Base-by-base conservation (phyloP, 53 echinoderm and acorn worm genomes). In the Crossaster papposus region DNA sequence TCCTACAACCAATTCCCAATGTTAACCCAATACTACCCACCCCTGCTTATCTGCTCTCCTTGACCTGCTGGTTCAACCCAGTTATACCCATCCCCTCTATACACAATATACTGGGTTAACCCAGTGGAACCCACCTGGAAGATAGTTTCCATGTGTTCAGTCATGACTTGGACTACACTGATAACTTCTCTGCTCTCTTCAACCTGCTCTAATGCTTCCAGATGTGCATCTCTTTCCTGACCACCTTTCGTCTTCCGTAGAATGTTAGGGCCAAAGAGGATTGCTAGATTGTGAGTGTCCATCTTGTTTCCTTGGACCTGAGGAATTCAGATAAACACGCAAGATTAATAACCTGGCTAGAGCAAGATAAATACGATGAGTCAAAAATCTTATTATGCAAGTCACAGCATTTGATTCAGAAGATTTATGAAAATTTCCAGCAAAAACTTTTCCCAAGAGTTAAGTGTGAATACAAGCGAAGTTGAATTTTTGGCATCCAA, bases 181-280 rank as follows among this genome's bases (percentile, higher is more conserved):
- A 95, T 95, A 65, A 95, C 94, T 64, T 95, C 94, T 34, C 94
- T 81, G 63, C 94, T 95, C 68, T 95, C 95, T 58, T 95, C 95
- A 65, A 94, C 92, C 73, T 93, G 92, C 28, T 95, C 95, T 64
- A 91, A 93, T 36, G 92, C 92, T 22, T 94, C 92, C 17, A 31
- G 74, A 22, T 90, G 90, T 5, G 77, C 63, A n/a, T 90, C 90
- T 51, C 93, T 87, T 30, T 90, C 90, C 68, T 94, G 93, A 5
- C 94, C 98, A 15, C 93, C 93, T 86, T 98, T 98, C 2, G 95
- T 93, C 84, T 96, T 96, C 38, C 92, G 89, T 30, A 98, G 92
- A 73, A 98, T 96, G 78, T 98, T 98, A 11, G 98, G 98, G 17
- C 98, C 98, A 83, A 98, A 98, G 18, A 98, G 88, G 18, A 92